Percentiles rank a stretch among this genome's conserved stretches.
phyloP scores from a whole-genome alignment of 35 echinoderm and acorn worm genomes.

The Holothuria glaberrima region DNA sequence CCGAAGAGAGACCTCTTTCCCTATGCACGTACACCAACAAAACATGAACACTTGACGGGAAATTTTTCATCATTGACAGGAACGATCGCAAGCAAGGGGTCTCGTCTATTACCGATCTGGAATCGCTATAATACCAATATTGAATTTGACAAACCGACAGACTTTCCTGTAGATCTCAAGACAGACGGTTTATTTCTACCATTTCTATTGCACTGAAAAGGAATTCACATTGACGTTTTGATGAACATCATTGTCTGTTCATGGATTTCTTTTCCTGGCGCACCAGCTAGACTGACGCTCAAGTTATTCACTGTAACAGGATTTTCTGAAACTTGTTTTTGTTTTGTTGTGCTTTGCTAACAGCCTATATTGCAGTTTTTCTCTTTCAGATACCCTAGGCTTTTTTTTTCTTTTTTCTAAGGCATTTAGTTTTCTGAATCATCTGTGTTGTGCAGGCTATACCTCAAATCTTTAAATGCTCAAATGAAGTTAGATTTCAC shows the following conservation, averaged over 20 bases:
- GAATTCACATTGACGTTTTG: background rate
- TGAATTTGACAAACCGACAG: background rate
- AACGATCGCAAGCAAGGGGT: background rate
- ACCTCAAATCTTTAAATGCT: background rate
- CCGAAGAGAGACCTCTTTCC: background rate
- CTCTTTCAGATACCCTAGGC: background rate
- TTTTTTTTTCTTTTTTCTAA: background rate
- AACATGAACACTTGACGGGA: background rate
- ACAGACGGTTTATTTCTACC: background rate
- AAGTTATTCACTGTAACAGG: background rate
- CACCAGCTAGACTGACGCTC: background rate
- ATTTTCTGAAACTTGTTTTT: constrained; percentile 3
- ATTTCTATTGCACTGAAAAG: too few relatives aligned
- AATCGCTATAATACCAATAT: background rate
- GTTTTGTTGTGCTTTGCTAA: background rate
- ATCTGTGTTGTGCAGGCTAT: background rate
- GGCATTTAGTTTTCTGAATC: background rate
- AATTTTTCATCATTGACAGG: background rate
- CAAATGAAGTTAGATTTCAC: background rate
- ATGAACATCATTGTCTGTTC: background rate
- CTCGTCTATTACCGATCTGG: background rate
- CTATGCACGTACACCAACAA: background rate
- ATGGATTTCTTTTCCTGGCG: background rate
- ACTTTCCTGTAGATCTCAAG: background rate
- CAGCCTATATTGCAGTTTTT: background rate